A percentile compares a stretch with the other conserved stretches of the same genome.
Conservation (phyloP, 2,888 invertebrate genomes). For the Sminthurinus aureus region DNA sequence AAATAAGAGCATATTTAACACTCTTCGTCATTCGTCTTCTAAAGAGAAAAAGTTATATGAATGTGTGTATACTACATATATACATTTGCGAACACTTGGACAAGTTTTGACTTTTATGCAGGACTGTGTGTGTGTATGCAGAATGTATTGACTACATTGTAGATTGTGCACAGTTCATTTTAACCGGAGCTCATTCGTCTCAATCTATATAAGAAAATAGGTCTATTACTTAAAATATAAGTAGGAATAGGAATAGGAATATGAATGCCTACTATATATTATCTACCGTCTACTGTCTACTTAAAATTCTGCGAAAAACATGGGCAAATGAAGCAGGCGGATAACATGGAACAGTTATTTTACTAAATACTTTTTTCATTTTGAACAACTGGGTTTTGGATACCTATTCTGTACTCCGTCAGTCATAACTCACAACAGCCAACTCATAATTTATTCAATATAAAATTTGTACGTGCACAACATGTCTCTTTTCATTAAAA, state of each 20-base stretch:
- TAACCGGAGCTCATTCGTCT: not conserved
- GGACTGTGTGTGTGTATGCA: too few species aligned
- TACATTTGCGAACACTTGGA: too few species aligned
- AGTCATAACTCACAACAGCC: too few species aligned
- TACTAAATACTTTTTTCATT: not conserved
- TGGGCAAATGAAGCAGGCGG: not conserved
- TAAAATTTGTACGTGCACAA: too few species aligned
- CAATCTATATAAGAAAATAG: not conserved
- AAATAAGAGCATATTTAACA: slow-evolving; percentile 8
- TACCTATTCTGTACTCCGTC: too few species aligned
- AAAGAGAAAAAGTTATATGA: not conserved
- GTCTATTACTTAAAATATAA: not conserved
- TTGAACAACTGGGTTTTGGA: too few species aligned
- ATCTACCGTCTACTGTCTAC: not conserved
- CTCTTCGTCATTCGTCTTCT: not conserved
- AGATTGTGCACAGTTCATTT: not conserved
- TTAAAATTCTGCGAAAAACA: not conserved
- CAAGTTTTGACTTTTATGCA: not conserved
- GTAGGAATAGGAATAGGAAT: too few species aligned
- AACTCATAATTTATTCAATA: too few species aligned
- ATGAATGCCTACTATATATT: too few species aligned
- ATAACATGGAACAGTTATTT: not conserved
- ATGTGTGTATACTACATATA: too few species aligned
- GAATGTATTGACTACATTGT: too few species aligned
- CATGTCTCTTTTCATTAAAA: too few species aligned